Conservation (phyloP, 2,888 invertebrate genomes). For the Cantharis rufa region DNA sequence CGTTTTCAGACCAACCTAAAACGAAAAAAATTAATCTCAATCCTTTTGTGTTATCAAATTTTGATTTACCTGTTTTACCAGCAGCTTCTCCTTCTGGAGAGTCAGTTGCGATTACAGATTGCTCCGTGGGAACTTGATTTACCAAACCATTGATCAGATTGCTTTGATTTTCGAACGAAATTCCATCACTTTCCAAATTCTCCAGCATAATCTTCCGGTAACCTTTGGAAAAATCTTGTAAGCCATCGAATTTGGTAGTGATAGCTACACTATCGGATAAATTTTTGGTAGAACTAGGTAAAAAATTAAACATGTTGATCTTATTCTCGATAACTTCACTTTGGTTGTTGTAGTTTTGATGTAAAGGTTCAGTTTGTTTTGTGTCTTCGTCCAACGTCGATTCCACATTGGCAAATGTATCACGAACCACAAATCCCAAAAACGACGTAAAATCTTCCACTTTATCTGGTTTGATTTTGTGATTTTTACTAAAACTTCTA, state of each 20-base stretch:
- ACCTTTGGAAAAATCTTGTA: constrained; percentile 15
- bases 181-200: background rate
- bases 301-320: constrained; percentile 22
- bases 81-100: background rate
- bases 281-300: constrained; percentile 32
- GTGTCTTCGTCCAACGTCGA: constrained; percentile 60
- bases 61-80: background rate
- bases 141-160: background rate
- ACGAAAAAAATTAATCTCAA: constrained; percentile 9
- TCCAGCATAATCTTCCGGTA: background rate
- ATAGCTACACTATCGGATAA: constrained; percentile 33
- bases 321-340: constrained; percentile 18
- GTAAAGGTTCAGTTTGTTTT: constrained; percentile 54
- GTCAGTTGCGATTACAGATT: background rate
- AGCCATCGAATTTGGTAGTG: constrained; percentile 47
- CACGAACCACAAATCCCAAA: constrained; percentile 67
- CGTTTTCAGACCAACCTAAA: constrained; percentile 76
- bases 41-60: background rate
- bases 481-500: constrained; percentile 83
- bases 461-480: constrained; percentile 70
- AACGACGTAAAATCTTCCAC: constrained; percentile 64
- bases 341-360: constrained; percentile 32
- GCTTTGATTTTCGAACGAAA: constrained; percentile 14
- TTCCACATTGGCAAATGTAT: constrained; percentile 73
- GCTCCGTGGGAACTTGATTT: background rate